Evolutionary conservation across 37 sponge, comb jelly and placozoan genomes (phyloP).

Genomic region (Diacarnus erythraeanus): DNA sequence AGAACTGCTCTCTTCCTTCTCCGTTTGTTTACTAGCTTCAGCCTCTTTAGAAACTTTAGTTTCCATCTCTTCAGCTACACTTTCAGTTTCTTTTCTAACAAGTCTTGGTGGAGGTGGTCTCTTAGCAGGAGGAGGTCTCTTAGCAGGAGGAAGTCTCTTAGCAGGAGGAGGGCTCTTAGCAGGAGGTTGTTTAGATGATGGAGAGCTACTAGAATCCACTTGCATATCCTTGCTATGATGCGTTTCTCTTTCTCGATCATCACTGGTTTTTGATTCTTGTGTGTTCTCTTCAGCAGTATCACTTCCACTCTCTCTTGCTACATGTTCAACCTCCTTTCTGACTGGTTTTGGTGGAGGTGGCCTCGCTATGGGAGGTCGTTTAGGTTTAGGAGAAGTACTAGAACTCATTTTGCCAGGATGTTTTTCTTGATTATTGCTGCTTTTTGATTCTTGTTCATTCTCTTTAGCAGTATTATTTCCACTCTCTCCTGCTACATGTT

Average conservation of each 20-base stretch:
- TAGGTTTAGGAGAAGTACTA: neutral
- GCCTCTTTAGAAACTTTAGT: no score
- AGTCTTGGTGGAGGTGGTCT: constrained; percentile 5
- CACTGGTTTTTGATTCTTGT: neutral
- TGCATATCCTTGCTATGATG: no score
- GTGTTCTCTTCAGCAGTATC: no score
- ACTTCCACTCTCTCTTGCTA: neutral
- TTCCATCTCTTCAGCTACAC: neutral
- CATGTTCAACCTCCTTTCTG: neutral
- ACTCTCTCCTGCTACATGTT: neutral
- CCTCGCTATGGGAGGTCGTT: neutral
- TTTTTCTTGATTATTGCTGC: no score
- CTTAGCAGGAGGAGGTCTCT: neutral
- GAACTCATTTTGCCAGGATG: neutral
- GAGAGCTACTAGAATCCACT: neutral
- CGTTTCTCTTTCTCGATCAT: neutral
- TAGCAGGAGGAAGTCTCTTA: neutral
- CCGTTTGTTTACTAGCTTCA: no score
- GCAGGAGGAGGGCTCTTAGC: constrained; percentile 12
- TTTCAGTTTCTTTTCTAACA: neutral
- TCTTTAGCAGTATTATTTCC: no score
- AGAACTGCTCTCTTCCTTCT: no score
- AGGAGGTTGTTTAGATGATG: neutral
- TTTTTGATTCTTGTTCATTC: neutral
- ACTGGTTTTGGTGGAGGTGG: constrained; percentile 1